Base-by-base conservation (phyloP, 2,888 invertebrate genomes). In the Tortricodes alternella region DNA sequence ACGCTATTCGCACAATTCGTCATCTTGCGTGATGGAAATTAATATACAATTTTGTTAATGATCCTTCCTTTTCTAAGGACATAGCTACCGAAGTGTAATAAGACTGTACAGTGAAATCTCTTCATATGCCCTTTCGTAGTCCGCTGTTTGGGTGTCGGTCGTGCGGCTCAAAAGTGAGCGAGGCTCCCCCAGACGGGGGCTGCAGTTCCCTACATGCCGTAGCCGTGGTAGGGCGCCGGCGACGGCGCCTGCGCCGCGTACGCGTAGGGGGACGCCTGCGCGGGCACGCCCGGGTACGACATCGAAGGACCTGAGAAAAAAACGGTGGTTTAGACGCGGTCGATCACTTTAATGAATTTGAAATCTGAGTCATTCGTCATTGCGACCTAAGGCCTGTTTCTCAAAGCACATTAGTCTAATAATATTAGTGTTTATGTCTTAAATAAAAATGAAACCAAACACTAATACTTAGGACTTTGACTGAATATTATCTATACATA, bases 161-260 rank as follows among this genome's bases (percentile, higher is more conserved):
- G 27, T 37, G 35, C 43, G 41, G 68, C 64, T 76, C 69, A 76
- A 68, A 68, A 71, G 64, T 65, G 75, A 61, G 71, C 68, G 64
- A 58, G 63, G 61, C 58, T 64, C 64, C 74, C 72, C 75, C 76
- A 69, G 41, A 61, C 56, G 49, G 58, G 67, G 74, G 62, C 50
- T 64, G 68, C 68, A 62, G 68, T 27, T 53, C 72, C 85, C 87
- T 91, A 91, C 91, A 91, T 91, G 82, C 91, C 91, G 81, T 91
- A 91, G 7, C 91, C 91, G 83, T 91, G 91, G 81, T 91, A 91
- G 65, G 91, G 90, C 68, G 91, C 89, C 44, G 90, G 91, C 41
- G 91, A 89, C 0, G 91, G 91, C 56, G 91, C 91, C 64, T 90
- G 91, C 63, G 91, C 91, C 9, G 90, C 89, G 78, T 91, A 91